Evolutionary conservation across 2,113 vertebrate species (phyloP), one percentile per base, ranked within the genome.

Genomic region (Aleadryas rufinucha): DNA sequence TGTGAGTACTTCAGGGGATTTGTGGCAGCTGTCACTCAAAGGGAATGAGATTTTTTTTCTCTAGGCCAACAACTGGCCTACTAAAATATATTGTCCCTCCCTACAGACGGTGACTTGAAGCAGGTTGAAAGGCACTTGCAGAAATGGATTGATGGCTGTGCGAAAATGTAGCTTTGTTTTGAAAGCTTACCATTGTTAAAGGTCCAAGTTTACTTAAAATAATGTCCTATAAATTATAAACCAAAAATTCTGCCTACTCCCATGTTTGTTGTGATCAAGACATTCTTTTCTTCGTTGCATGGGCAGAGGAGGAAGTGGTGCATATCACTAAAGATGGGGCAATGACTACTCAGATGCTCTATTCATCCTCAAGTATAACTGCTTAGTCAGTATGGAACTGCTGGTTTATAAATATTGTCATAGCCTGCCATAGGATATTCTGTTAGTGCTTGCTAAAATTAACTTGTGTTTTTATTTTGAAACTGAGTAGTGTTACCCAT

Each of bases 1-100:
- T 97, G 99, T 99, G 94, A 98, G 99, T 98, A 87, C 28, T 79
- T 77, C 5, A 33, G 77, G 42, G 39, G 4, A 44, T 89, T 84
- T 91, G n/a, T 84, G 68, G n/a, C 45, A 68, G 33, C n/a, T 64
- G 18, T 75, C 42, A 33, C 42, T 89, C 23, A 30, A 86, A 56
- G 41, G 3, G 2, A 71, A 41, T 83, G 12, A 28, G 24, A 22
- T 31, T 41, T 44, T 11, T 81, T 84, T 59, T 26, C 4, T 53
- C 44, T 13, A 5, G 69, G 23, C 39, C 28, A 63, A 1, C 27
- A n/a, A 35, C 22, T 89, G 41, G 10, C 83, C 49, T 76, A n/a
- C 28, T 77, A 14, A 70, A 90, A 88, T 37, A 41, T 61, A 39
- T 1, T 45, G 20, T 35, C 37, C 10, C 16, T 72, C 16, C 17